Evolutionary conservation across 2,113 vertebrate genomes (phyloP).

Genomic region (Crocuta crocuta): DNA sequence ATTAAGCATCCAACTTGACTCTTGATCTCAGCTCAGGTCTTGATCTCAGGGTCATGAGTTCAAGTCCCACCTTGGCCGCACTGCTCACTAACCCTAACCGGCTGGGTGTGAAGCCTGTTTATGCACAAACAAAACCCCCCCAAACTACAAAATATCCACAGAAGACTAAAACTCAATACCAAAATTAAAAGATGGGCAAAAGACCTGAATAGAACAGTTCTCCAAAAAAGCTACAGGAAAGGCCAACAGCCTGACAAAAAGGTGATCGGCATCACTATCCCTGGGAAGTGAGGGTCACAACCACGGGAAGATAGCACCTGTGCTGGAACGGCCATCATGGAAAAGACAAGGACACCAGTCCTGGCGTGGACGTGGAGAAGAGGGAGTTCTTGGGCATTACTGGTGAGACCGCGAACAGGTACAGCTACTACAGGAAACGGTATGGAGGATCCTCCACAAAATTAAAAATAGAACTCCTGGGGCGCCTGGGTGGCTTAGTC

Average conservation of each 20-base stretch:
- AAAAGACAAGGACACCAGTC: background rate
- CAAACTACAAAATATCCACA: too few species aligned
- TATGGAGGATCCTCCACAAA: background rate
- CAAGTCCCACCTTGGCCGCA: too few species aligned
- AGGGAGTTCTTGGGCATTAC: background rate
- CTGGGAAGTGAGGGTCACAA: background rate
- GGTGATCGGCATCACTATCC: background rate
- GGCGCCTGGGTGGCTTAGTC: too few species aligned
- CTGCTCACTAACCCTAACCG: too few species aligned
- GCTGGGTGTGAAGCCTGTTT: too few species aligned
- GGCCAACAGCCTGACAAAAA: background rate
- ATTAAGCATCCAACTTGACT: too few species aligned
- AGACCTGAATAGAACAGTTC: background rate
- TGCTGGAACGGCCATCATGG: background rate
- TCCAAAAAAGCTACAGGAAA: background rate
- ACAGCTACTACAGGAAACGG: background rate
- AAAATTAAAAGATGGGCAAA: background rate
- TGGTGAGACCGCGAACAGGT: background rate
- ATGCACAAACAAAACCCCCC: too few species aligned
- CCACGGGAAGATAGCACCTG: background rate
- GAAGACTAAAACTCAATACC: background rate
- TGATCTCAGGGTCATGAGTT: too few species aligned
- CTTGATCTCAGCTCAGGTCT: too few species aligned
- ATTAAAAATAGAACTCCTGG: background rate
- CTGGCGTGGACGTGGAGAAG: background rate